Evolutionary conservation across 2,888 invertebrate genomes (phyloP).

Genomic region (Spatulosminthurus flaviceps): DNA sequence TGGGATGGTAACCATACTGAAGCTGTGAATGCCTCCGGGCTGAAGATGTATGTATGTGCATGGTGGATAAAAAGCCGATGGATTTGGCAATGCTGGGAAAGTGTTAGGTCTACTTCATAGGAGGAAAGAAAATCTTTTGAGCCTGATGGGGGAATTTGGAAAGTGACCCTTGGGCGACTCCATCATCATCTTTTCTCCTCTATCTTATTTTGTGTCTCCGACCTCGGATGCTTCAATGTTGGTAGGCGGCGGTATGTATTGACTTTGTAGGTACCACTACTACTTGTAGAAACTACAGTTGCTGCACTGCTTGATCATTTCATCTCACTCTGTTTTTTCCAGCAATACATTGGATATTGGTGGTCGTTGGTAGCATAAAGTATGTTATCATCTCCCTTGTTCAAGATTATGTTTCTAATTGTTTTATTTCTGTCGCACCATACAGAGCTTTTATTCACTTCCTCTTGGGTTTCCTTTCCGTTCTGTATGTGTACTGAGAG

Average conservation of each 20-base stretch:
- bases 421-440: not conserved
- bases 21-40: too few relatives aligned
- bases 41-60: not conserved
- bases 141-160: slow-evolving; percentile 45
- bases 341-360: too few relatives aligned
- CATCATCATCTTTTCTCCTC: slow-evolving; percentile 39
- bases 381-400: not conserved
- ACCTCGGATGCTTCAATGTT: too few relatives aligned
- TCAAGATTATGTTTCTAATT: not conserved
- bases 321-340: not conserved
- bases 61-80: not conserved
- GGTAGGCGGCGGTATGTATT: too few relatives aligned
- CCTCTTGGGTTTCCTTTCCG: not conserved
- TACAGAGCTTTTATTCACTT: not conserved
- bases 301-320: not conserved
- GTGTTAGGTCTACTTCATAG: not conserved
- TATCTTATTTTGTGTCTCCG: not conserved
- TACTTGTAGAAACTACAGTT: too few relatives aligned
- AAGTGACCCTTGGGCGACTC: slow-evolving; percentile 51
- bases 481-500: not conserved
- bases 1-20: too few relatives aligned
- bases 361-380: too few relatives aligned
- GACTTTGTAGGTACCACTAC: not conserved
- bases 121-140: not conserved
- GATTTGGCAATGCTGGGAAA: slow-evolving; percentile 18